phyloP scores from a whole-genome alignment of 2,888 invertebrate genomes.

The Ophioninae sp. region DNA sequence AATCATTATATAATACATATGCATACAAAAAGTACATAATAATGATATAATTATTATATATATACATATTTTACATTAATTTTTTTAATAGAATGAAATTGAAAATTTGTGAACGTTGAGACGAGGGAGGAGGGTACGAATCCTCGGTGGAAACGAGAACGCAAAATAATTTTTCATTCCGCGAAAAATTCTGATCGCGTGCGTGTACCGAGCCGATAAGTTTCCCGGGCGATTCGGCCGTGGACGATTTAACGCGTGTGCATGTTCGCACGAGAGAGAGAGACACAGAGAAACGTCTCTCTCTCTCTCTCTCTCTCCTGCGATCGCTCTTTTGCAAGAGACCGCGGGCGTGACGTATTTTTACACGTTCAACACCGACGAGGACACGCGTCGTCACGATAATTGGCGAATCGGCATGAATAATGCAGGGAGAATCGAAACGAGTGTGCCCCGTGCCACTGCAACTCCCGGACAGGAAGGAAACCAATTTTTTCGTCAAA shows the following conservation, averaged over 20 bases:
- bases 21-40: no score
- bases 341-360: constrained; percentile 48
- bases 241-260: constrained; percentile 33
- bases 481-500: constrained; percentile 10
- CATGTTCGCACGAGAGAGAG: constrained; percentile 1
- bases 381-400: constrained; percentile 41
- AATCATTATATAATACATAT: no score
- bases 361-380: constrained; percentile 12
- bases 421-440: constrained; percentile 45
- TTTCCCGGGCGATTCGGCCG: constrained; percentile 39
- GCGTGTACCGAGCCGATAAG: neutral
- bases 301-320: neutral
- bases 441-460: constrained; percentile 1
- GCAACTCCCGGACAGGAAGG: neutral
- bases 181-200: neutral
- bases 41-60: no score
- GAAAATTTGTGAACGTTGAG: no score
- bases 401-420: constrained; percentile 59
- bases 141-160: no score
- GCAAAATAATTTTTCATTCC: neutral
- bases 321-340: constrained; percentile 47
- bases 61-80: no score
- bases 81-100: no score
- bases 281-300: no score
- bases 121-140: no score